Percentiles rank a stretch among this genome's conserved stretches.
Conservation (phyloP, 2,113 vertebrate species). For the Aegithalos caudatus region DNA sequence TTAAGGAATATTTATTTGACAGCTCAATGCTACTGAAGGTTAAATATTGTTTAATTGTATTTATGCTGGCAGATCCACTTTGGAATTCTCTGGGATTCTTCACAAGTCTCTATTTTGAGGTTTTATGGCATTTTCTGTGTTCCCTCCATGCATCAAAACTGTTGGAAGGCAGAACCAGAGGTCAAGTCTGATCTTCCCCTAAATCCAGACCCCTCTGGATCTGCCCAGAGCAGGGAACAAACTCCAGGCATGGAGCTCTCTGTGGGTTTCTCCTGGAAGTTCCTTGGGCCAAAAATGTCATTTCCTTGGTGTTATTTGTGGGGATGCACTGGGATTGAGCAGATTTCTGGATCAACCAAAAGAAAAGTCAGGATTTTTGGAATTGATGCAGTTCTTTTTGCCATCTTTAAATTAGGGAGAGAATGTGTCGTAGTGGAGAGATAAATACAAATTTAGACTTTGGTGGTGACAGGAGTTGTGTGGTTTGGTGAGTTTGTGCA, state of each 20-base stretch:
- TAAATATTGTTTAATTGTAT: background rate
- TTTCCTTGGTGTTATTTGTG: background rate
- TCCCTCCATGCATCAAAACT: background rate
- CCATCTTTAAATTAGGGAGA: background rate
- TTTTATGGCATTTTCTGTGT: background rate
- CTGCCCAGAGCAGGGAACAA: background rate
- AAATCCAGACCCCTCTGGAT: background rate
- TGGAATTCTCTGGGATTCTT: background rate
- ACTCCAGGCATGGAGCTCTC: background rate
- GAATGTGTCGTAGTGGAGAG: fast-evolving
- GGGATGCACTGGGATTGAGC: fast-evolving
- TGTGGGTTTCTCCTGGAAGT: background rate
- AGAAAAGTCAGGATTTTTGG: background rate
- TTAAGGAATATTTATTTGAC: background rate
- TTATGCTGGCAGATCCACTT: background rate
- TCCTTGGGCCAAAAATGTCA: background rate
- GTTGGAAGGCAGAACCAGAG: background rate
- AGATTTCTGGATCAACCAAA: background rate
- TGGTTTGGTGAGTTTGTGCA: background rate
- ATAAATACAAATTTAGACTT: background rate
- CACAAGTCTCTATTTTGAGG: background rate
- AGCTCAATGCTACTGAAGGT: background rate
- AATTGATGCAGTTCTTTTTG: background rate
- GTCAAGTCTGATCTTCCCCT: background rate
- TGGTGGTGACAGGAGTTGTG: fast-evolving